These are phyloP conservation scores for Acanthaster planci DNA, from an alignment of 35 echinoderm and acorn worm genomes.

Conservation along the genomic window DNA sequence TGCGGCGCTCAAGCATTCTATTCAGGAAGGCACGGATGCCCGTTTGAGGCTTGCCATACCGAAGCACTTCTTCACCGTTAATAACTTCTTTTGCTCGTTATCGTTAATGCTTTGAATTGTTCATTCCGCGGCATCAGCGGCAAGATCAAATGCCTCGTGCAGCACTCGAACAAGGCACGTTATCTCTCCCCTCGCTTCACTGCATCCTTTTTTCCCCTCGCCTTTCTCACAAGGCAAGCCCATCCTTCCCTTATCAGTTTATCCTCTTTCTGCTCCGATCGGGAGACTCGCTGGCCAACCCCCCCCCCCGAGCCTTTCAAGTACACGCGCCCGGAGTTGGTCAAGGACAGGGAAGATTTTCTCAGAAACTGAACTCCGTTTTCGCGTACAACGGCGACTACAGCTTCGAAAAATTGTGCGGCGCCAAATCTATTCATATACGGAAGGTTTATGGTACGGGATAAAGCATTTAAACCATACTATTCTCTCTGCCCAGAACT, in stretches of 20 bases:
- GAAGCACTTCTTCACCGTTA: no score
- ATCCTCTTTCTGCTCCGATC: background rate
- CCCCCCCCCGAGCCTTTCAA: background rate
- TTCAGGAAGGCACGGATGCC: background rate
- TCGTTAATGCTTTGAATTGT: background rate
- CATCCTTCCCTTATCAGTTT: constrained; percentile 14
- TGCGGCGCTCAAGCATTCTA: no score
- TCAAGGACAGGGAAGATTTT: background rate
- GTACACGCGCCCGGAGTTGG: background rate
- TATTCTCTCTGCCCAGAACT: background rate
- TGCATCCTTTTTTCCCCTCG: background rate
- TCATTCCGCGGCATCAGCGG: background rate
- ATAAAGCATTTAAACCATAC: constrained; percentile 8
- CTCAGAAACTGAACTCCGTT: no score
- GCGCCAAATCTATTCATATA: constrained; percentile 1
- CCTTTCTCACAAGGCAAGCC: background rate
- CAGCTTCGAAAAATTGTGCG: background rate
- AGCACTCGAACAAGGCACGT: background rate
- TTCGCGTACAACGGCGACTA: no score
- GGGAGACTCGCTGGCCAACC: background rate
- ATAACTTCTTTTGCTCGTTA: no score
- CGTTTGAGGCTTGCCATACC: no score
- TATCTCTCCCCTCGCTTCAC: background rate
- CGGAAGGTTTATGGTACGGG: background rate
- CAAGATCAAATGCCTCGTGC: background rate